Base-by-base conservation (phyloP, 2,113 vertebrate genomes). In the Silurus meridionalis region DNA sequence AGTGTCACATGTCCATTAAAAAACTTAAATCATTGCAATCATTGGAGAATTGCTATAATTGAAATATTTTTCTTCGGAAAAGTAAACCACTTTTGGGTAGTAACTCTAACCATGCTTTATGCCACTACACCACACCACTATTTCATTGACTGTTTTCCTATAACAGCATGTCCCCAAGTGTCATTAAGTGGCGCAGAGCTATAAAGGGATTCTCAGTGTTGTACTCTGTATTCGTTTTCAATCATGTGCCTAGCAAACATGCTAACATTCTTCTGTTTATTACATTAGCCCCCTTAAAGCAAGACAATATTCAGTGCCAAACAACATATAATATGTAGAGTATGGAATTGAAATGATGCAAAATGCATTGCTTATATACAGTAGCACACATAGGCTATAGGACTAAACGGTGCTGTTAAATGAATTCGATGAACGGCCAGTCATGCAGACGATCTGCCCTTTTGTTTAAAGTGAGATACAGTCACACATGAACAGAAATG, bases 401-500 rank as follows among this genome's bases (percentile, higher is more conserved):
- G 14, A n/a, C 53, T 52, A 60, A 80, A n/a, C 13, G 23, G 8
- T 50, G 37, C 63, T 82, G 60, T n/a, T 77, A 66, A 87, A 86
- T 86, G 67, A 74, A 74, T 46, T 63, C 57, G 23, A 55, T 6
- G n/a, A 80, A 63, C 64, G 69, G 7, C 14, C 71, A 80, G 64
- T 69, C 77, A 86, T 57, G 78, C 77, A 57, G 80, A 71, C 67
- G 8, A 50, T 82, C 66, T 61, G 69, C 46, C 57, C 79, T 63
- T 86, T 86, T 63, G 80, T 19, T 46, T 71, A 23, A 83, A 77
- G 83, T 75, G 78, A 85, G 75, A 66, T 23, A 64, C 75, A 74
- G 5, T 75, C 72, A 87, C 79, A 28, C 57, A 67, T 63, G 86
- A 83, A 80, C 75, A 75, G 58, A 80, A 78, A 80, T 83, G n/a